phyloP scores from a whole-genome alignment of 2,113 vertebrate genomes.

The Himantopus leucocephalus region DNA sequence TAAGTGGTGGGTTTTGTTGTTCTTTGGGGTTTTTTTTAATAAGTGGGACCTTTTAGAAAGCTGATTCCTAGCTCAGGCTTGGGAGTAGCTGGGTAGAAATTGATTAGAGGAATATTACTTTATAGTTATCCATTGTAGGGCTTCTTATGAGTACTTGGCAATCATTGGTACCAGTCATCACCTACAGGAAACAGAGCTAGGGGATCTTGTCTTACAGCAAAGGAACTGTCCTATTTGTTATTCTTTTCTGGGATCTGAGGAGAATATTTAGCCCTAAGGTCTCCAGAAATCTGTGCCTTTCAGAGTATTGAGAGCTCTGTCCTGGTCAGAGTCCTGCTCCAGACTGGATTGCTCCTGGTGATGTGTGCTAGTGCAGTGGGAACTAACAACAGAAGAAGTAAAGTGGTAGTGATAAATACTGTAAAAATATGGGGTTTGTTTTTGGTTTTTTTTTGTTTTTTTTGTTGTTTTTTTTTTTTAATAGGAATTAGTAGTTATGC shows the following conservation, averaged over 20 bases:
- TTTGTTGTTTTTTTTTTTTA: neutral
- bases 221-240: accelerated
- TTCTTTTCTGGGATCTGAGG: neutral
- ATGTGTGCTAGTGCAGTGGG: neutral
- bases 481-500: neutral
- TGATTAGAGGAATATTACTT: neutral
- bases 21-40: neutral
- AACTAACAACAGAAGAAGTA: neutral
- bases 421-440: neutral
- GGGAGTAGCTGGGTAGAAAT: neutral
- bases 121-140: neutral
- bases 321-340: neutral
- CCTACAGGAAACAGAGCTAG: neutral
- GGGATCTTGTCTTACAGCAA: neutral
- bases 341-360: neutral
- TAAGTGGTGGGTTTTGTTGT: neutral
- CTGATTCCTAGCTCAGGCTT: neutral
- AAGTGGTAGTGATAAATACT: neutral
- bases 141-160: neutral
- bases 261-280: neutral
- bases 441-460: neutral
- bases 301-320: neutral
- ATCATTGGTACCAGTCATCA: neutral
- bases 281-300: neutral
- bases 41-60: neutral